Conservation (phyloP, 2,797 vertebrate genomes). For the Microctenopoma steveboyesi region DNA sequence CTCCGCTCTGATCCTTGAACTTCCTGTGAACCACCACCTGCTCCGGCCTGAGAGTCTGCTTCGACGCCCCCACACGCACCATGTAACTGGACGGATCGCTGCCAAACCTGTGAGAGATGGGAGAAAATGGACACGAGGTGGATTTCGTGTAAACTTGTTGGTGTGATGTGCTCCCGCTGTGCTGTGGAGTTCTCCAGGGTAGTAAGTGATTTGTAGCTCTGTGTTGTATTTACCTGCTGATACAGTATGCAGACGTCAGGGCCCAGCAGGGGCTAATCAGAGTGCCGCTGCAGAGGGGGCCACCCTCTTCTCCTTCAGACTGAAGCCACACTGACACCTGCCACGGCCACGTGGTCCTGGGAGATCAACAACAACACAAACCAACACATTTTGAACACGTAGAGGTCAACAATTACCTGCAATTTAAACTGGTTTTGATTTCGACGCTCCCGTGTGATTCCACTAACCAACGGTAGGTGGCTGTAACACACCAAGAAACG, state of each 20-base stretch:
- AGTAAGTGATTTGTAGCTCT: not conserved
- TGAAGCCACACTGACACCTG: conserved; percentile 89
- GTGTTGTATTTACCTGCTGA: conserved; percentile 85
- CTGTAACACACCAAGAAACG: not conserved
- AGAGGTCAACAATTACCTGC: no score
- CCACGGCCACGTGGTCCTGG: conserved; percentile 91
- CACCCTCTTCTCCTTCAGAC: conserved; percentile 79
- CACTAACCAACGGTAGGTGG: not conserved
- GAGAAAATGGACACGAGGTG: not conserved
- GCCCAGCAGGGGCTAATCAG: conserved; percentile 92
- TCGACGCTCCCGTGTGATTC: not conserved
- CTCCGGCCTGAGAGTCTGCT: conserved; percentile 83
- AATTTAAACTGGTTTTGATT: no score
- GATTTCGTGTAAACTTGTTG: not conserved
- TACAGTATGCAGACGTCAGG: conserved; percentile 90
- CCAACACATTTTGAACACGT: no score
- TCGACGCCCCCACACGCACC: conserved; percentile 87
- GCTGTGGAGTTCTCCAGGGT: fast-evolving
- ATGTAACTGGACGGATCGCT: conserved; percentile 83
- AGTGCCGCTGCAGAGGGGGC: conserved; percentile 89
- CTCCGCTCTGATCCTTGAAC: conserved; percentile 88
- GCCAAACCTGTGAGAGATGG: conserved; percentile 81
- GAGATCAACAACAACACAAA: not conserved
- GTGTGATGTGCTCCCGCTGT: not conserved
- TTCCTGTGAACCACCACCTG: conserved; percentile 88